Conservation (phyloP, 2,113 vertebrate genomes). For the Menidia beryllina region DNA sequence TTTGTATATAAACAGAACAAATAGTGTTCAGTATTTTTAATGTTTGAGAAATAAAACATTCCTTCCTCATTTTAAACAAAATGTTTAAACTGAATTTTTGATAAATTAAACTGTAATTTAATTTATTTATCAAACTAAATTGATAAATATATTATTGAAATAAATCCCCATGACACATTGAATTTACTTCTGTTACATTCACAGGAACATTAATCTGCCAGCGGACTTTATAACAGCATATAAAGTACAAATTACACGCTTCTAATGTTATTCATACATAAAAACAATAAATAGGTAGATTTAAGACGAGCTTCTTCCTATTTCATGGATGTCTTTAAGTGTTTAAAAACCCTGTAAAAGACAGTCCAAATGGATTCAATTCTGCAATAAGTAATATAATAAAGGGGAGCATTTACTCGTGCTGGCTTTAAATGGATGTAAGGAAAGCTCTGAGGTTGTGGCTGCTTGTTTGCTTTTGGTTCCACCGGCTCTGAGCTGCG, state of each 20-base stretch:
- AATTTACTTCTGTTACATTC: too few species aligned
- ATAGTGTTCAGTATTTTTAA: neutral
- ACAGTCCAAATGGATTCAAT: neutral
- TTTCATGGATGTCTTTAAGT: neutral
- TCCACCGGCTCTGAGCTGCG: conserved; percentile 29
- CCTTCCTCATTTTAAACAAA: neutral
- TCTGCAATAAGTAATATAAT: conserved; percentile 1
- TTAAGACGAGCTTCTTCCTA: neutral
- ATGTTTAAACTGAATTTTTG: too few species aligned
- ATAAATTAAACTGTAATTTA: fast-evolving
- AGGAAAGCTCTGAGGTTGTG: conserved; percentile 9
- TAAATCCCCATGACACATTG: too few species aligned
- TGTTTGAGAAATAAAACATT: neutral
- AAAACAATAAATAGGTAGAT: neutral
- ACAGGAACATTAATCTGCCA: neutral
- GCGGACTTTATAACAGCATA: neutral
- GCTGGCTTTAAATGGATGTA: neutral
- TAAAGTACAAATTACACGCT: neutral
- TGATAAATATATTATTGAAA: too few species aligned
- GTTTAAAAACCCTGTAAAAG: neutral
- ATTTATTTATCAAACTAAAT: too few species aligned
- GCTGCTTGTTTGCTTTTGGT: conserved; percentile 53
- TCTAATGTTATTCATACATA: neutral
- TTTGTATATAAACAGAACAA: neutral
- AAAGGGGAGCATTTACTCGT: neutral